Evolutionary conservation across 1,140 invertebrate species (phyloP), one percentile per base, ranked within the genome.

Genomic region (Calycopis cecrops): DNA sequence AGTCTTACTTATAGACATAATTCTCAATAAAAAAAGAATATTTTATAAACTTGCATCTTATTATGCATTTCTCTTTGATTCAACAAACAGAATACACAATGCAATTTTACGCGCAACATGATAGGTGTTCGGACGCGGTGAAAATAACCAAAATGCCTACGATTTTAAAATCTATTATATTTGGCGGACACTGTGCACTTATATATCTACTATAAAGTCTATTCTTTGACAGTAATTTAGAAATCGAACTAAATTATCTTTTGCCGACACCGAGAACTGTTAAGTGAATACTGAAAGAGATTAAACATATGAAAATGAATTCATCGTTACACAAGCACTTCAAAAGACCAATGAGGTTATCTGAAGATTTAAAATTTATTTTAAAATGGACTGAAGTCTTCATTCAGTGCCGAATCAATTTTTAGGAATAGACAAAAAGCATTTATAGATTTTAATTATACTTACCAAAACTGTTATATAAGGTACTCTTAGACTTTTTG

Each of bases 291-390:
- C 10, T 59, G 34, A 55, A 50, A 16, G 56, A 70, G 14, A 60
- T 67, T 21, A 67, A 63, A 38, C 63, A 62, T 47, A 48, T 51
- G 48, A 56, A 49, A 40, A 62, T 62, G 17, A 57, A 68, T 21
- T 35, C 51, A 8, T 47, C 37, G 16, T 6, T 66, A 0, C 38
- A 42, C 7, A 28, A 16, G 14, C 21, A 63, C 35, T 72, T 69
- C 35, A 48, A 57, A 38, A 56, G 47, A 38, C 69, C 67, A 0
- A 37, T 50, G 28, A 65, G 76, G 57, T 59, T 82, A 28, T 57
- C 60, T 0, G 72, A 67, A 4, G 79, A 82, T 66, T 69, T 71
- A 0, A 82, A 73, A 44, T 82, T 62, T 28, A 72, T 82, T 35
- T 58, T 82, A 3, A 78, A 73, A 52, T 79, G 71, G 69, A 72